These are phyloP conservation scores for Moxostoma hubbsi DNA, from an alignment of 2,797 vertebrate species.

Conservation along the genomic window DNA sequence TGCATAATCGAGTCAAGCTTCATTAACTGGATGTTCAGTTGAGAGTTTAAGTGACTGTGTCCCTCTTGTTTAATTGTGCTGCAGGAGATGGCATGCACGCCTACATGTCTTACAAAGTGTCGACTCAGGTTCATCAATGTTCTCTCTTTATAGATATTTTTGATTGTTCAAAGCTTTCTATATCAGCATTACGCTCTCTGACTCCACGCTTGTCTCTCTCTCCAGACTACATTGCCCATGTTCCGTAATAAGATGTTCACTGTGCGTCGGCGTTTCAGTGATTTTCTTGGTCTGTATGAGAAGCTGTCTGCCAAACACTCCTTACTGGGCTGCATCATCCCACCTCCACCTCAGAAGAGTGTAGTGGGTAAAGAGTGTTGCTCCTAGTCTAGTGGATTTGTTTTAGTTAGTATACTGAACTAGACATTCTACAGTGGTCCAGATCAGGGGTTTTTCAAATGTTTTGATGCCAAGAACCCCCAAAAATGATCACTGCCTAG, in stretches of 20 bases:
- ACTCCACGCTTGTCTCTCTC: background rate
- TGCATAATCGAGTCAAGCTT: background rate
- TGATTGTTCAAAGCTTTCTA: background rate
- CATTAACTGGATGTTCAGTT: background rate
- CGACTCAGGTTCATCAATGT: conserved; percentile 84
- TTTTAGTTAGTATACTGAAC: no score
- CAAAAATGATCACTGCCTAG: no score
- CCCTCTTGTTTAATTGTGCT: conserved; percentile 19
- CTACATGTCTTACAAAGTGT: conserved; percentile 95
- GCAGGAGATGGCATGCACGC: conserved; percentile 97
- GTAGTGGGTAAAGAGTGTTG: conserved; percentile 82
- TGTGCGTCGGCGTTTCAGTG: conserved; percentile 94
- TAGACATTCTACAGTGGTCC: no score
- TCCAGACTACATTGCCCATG: conserved; percentile 78
- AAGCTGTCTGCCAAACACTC: conserved; percentile 92
- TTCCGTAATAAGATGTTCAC: conserved; percentile 90
- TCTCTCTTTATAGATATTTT: background rate
- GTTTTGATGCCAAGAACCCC: no score
- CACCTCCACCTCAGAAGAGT: conserved; percentile 93
- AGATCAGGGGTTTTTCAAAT: no score
- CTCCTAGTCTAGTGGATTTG: background rate
- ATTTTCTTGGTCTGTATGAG: conserved; percentile 95
- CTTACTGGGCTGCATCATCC: conserved; percentile 90
- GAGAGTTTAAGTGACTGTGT: background rate
- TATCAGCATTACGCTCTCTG: background rate